These are phyloP conservation scores for Phrynocephalus vlangalii DNA, from an alignment of 2,797 vertebrate species.

Conservation along the genomic window DNA sequence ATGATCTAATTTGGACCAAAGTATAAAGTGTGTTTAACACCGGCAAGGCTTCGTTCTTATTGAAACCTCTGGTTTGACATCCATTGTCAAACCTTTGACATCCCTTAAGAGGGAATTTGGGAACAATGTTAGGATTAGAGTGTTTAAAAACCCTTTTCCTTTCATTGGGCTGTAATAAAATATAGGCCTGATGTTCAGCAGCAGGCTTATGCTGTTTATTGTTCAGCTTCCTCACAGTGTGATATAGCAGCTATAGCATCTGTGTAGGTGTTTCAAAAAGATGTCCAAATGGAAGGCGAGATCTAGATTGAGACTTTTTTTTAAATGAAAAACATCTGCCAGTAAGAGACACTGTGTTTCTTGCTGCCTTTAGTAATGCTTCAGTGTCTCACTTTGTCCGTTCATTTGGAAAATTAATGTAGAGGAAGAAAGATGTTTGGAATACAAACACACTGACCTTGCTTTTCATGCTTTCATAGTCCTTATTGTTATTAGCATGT, in stretches of 20 bases:
- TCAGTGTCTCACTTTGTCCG: not conserved
- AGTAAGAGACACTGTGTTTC: not conserved
- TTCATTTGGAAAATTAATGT: not conserved
- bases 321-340: conserved; percentile 14
- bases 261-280: not conserved
- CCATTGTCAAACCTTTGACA: too few relatives aligned
- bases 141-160: too few relatives aligned
- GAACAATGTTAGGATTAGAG: too few relatives aligned
- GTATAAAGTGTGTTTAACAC: too few relatives aligned
- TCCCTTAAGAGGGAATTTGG: too few relatives aligned
- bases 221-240: not conserved
- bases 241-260: not conserved
- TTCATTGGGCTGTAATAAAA: too few relatives aligned
- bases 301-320: not conserved
- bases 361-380: fast-evolving
- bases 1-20: too few relatives aligned
- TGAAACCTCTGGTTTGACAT: too few relatives aligned
- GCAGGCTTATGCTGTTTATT: too few relatives aligned
- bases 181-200: too few relatives aligned
- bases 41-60: too few relatives aligned
- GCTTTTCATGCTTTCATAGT: not conserved
- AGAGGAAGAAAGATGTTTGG: conserved; percentile 33
- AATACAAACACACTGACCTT: not conserved
- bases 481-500: not conserved
- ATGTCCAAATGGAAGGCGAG: not conserved